Percentiles rank a stretch among this genome's conserved stretches.
Conservation (phyloP, 2,113 vertebrate species). For the Nothocercus nigrocapillus region DNA sequence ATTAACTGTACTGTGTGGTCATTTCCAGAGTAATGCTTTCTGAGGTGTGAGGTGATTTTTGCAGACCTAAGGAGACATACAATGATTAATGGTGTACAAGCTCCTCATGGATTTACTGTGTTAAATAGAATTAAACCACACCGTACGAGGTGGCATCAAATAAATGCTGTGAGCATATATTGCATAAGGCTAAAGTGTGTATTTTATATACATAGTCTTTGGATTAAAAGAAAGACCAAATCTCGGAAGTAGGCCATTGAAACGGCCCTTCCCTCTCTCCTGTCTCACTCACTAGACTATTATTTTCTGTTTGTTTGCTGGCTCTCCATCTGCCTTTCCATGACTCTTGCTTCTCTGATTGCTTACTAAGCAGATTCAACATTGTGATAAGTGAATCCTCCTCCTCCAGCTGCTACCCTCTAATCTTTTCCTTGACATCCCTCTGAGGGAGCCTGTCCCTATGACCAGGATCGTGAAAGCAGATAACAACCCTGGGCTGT, state of each 20-base stretch:
- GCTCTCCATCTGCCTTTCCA: neutral
- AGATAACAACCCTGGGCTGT: neutral
- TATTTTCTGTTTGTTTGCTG: neutral
- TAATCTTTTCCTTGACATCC: neutral
- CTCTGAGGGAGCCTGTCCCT: neutral
- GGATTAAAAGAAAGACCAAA: neutral
- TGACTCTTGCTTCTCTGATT: neutral
- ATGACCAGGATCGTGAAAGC: neutral
- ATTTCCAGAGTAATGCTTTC: neutral
- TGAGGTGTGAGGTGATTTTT: neutral
- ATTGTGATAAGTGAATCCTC: neutral
- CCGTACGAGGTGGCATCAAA: neutral
- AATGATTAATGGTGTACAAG: neutral
- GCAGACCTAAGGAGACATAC: neutral
- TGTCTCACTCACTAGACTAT: neutral
- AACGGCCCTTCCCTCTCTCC: neutral
- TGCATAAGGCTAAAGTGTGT: neutral
- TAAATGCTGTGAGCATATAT: neutral
- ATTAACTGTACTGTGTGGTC: neutral
- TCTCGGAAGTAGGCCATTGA: neutral
- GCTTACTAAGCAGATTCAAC: neutral
- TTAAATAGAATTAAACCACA: neutral
- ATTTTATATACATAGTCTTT: neutral
- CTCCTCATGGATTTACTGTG: neutral
- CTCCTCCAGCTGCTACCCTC: neutral